A percentile compares a stretch with the other conserved stretches of the same genome.
These are phyloP conservation scores for Caenorhabditis sp. DNA, from an alignment of 2,888 invertebrate genomes.

Conservation along the genomic window DNA sequence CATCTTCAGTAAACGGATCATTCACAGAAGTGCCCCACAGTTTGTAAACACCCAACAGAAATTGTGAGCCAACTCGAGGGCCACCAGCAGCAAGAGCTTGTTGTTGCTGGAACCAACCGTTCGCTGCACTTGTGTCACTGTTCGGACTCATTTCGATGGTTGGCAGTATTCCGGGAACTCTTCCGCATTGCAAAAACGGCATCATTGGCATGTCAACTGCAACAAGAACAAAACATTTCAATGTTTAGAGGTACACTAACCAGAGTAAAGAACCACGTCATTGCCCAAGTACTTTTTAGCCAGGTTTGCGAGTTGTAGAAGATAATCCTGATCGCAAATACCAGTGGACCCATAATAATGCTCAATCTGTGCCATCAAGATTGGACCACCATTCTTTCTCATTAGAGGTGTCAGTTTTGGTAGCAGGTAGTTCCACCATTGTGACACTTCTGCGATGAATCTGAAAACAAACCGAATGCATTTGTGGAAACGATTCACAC, in stretches of 20 bases:
- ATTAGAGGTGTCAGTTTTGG: too few species aligned
- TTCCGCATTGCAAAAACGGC: slow-evolving; percentile 35
- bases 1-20: slow-evolving; percentile 4
- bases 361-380: slow-evolving; percentile 4
- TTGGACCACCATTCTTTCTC: background rate
- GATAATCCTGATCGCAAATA: slow-evolving; percentile 86
- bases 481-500: background rate
- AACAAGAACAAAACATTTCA: slow-evolving; percentile 3
- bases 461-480: background rate
- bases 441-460: background rate
- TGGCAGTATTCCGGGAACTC: slow-evolving; percentile 4
- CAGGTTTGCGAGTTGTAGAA: slow-evolving; percentile 84
- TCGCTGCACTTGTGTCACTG: background rate
- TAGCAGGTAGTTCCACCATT: slow-evolving; percentile 21
- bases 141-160: slow-evolving; percentile 42
- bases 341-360: slow-evolving; percentile 81
- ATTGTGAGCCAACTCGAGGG: slow-evolving; percentile 43
- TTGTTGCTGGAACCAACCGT: slow-evolving; percentile 31
- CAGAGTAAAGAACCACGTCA: slow-evolving; percentile 86
- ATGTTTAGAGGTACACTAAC: slow-evolving; percentile 13
- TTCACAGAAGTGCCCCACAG: slow-evolving; percentile 38
- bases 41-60: slow-evolving; percentile 28
- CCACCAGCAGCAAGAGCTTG: slow-evolving; percentile 32
- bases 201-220: slow-evolving; percentile 33
- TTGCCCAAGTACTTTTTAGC: slow-evolving; percentile 82